Percentiles rank a stretch among this genome's conserved stretches.
Evolutionary conservation across 1,140 invertebrate species (phyloP).

Genomic region (Drosophila pectinifera): DNA sequence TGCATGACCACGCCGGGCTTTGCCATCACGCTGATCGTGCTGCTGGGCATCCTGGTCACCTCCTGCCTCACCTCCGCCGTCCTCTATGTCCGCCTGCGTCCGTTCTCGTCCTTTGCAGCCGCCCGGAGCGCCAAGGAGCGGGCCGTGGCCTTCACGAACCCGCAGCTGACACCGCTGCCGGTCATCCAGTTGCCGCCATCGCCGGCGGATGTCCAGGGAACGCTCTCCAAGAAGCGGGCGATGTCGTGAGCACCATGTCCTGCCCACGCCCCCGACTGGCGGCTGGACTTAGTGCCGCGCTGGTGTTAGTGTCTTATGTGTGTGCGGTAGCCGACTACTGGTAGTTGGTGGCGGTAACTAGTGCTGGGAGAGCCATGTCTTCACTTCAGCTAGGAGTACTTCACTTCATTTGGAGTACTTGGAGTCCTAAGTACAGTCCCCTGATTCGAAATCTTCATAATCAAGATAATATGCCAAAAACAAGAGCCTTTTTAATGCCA

Average conservation of each 20-base stretch:
- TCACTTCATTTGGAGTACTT: too few species aligned
- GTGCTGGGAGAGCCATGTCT: too few species aligned
- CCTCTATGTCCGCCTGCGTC: slow-evolving; percentile 91
- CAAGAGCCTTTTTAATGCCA: slow-evolving; percentile 4
- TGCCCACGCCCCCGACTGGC: neutral
- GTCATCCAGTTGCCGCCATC: slow-evolving; percentile 72
- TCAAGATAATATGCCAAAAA: too few species aligned
- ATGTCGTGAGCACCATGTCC: slow-evolving; percentile 64
- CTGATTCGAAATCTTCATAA: too few species aligned
- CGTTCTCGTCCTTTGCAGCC: slow-evolving; percentile 86
- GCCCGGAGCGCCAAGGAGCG: slow-evolving; percentile 86
- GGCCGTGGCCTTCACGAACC: slow-evolving; percentile 85
- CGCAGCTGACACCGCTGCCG: slow-evolving; percentile 69
- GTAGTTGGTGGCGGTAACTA: slow-evolving; percentile 16
- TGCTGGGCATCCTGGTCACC: slow-evolving; percentile 91
- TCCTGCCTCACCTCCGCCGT: slow-evolving; percentile 94
- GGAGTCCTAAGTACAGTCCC: too few species aligned
- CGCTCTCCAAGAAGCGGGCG: slow-evolving; percentile 75
- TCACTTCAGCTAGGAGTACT: too few species aligned
- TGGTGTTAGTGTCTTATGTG: neutral
- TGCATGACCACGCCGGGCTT: slow-evolving; percentile 97
- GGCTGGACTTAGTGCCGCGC: slow-evolving; percentile 8
- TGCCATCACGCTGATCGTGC: slow-evolving; percentile 92
- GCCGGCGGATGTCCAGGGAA: slow-evolving; percentile 62
- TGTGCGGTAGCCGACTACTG: slow-evolving; percentile 8